These are phyloP conservation scores for Poeciliopsis turneri DNA, from an alignment of 2,797 vertebrate genomes.

Conservation along the genomic window DNA sequence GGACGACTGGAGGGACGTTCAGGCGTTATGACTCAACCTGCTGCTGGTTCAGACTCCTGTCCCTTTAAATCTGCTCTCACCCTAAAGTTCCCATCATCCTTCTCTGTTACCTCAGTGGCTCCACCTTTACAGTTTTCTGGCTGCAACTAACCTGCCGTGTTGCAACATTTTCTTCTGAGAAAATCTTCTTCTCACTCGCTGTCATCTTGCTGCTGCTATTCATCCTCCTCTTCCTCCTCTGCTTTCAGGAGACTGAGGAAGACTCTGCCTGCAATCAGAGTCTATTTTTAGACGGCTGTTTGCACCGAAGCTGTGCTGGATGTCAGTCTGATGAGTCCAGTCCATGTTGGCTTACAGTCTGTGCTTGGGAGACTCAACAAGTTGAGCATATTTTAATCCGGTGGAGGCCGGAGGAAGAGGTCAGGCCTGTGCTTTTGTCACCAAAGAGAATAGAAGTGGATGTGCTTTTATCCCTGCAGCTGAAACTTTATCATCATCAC, in stretches of 20 bases:
- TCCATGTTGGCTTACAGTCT: slow-evolving; percentile 34
- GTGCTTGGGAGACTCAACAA: slow-evolving; percentile 37
- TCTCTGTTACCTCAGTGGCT: slow-evolving; percentile 41
- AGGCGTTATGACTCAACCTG: not conserved
- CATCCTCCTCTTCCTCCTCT: slow-evolving; percentile 47
- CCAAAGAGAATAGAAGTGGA: slow-evolving; percentile 29
- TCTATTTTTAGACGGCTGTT: slow-evolving; percentile 59
- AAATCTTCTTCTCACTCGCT: slow-evolving; percentile 51
- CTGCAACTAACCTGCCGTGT: slow-evolving; percentile 57
- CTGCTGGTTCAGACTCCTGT: slow-evolving; percentile 33
- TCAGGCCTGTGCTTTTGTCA: slow-evolving; percentile 24
- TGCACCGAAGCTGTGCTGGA: slow-evolving; percentile 42
- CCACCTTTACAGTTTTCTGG: slow-evolving; percentile 62
- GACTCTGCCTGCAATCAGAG: slow-evolving; percentile 64
- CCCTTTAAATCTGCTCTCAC: slow-evolving; percentile 19
- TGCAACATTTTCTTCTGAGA: slow-evolving; percentile 69
- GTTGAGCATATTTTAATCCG: slow-evolving; percentile 21
- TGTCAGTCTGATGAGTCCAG: slow-evolving; percentile 64
- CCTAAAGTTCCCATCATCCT: slow-evolving; percentile 32
- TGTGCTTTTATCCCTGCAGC: slow-evolving; percentile 21
- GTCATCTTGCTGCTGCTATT: slow-evolving; percentile 54
- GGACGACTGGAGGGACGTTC: slow-evolving; percentile 20
- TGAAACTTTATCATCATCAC: slow-evolving; percentile 22
- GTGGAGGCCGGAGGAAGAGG: slow-evolving; percentile 15
- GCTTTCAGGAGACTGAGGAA: slow-evolving; percentile 44